These are phyloP conservation scores for Coregonus ussuriensis DNA, from an alignment of 2,797 vertebrate species.

Conservation along the genomic window DNA sequence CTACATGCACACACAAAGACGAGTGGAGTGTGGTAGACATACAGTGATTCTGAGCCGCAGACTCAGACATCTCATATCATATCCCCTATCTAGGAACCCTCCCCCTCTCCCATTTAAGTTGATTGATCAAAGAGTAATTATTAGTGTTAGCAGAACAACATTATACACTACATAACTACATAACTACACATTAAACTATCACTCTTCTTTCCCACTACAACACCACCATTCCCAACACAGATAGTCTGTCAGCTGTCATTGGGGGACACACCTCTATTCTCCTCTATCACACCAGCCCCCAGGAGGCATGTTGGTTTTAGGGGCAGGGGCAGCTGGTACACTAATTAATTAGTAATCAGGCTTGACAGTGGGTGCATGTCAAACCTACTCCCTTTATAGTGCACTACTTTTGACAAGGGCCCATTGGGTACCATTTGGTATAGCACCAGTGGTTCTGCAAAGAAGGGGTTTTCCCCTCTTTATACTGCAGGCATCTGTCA, in stretches of 20 bases:
- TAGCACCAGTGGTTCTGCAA: not conserved
- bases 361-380: constrained; percentile 59
- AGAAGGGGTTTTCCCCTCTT: not conserved
- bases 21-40: not conserved
- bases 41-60: not conserved
- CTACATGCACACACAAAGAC: not conserved
- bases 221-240: constrained; percentile 56
- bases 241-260: constrained; percentile 69
- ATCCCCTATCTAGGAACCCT: constrained; percentile 13
- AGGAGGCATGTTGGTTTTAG: constrained; percentile 12
- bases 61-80: constrained; percentile 4
- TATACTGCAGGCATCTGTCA: not conserved
- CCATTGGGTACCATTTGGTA: not conserved
- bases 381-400: not conserved
- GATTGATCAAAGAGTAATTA: constrained; percentile 54
- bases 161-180: constrained; percentile 27
- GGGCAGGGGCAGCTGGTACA: constrained; percentile 53
- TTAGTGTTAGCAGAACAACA: constrained; percentile 45
- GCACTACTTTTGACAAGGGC: not conserved
- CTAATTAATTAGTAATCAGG: constrained; percentile 83
- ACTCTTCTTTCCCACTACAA: constrained; percentile 30
- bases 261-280: constrained; percentile 57
- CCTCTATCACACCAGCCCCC: constrained; percentile 47
- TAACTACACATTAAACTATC: constrained; percentile 60
- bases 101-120: constrained; percentile 53